These are phyloP conservation scores for Cheiracanthium punctorium DNA, from an alignment of 2,888 invertebrate genomes.

Conservation along the genomic window DNA sequence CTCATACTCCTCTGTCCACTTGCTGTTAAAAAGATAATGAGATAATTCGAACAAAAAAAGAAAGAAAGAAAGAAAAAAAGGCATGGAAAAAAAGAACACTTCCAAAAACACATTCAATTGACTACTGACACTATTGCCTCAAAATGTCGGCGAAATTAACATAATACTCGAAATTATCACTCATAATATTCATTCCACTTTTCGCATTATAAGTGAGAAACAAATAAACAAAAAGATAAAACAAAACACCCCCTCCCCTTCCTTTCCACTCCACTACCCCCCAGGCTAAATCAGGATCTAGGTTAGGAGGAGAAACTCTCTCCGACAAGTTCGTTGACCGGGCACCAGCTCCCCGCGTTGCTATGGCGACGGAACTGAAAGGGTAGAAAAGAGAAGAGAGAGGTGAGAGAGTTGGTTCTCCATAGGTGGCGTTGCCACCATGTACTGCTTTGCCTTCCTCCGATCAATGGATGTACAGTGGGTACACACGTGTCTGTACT, in stretches of 20 bases:
- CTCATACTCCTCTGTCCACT: too few relatives aligned
- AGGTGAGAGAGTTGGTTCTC: background rate
- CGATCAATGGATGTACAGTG: background rate
- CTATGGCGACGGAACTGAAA: slow-evolving; percentile 39
- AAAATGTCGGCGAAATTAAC: too few relatives aligned
- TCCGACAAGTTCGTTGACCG: slow-evolving; percentile 60
- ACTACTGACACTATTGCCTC: too few relatives aligned
- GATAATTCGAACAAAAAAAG: too few relatives aligned
- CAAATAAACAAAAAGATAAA: background rate
- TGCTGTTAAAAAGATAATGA: too few relatives aligned
- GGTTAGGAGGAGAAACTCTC: slow-evolving; percentile 56
- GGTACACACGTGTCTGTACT: too few relatives aligned
- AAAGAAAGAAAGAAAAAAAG: too few relatives aligned
- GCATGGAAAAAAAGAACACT: too few relatives aligned
- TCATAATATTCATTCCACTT: too few relatives aligned
- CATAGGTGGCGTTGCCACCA: background rate
- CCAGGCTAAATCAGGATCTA: slow-evolving; percentile 60
- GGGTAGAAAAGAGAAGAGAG: background rate
- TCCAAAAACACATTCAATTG: too few relatives aligned
- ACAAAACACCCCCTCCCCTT: background rate
- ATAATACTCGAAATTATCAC: too few relatives aligned
- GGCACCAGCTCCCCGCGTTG: slow-evolving; percentile 42
- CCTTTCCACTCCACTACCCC: slow-evolving; percentile 22
- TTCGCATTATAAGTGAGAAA: background rate
- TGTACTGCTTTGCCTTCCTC: background rate